Conservation (phyloP, 1,140 invertebrate species). For the Philaenus spumarius region DNA sequence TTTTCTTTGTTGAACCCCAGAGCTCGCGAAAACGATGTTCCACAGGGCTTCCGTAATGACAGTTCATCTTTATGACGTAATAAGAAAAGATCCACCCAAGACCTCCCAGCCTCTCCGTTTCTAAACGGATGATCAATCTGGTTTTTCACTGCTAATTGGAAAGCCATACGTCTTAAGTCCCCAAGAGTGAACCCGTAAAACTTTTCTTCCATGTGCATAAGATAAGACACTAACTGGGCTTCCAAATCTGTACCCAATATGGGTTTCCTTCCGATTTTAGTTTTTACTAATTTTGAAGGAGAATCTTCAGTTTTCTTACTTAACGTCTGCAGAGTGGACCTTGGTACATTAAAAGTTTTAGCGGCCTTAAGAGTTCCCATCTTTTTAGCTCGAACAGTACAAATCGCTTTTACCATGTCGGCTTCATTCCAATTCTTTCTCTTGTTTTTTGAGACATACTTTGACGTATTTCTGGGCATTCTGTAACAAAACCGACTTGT, state of each 20-base stretch:
- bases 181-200: neutral
- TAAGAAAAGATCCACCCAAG: constrained; percentile 19
- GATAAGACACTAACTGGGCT: neutral
- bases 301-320: too few relatives aligned
- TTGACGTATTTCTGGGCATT: too few relatives aligned
- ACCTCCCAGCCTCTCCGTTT: constrained; percentile 25
- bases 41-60: constrained; percentile 18
- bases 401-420: too few relatives aligned
- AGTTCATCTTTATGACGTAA: constrained; percentile 11
- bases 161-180: neutral
- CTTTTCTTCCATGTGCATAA: neutral
- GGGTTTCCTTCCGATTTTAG: too few relatives aligned
- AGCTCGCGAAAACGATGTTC: constrained; percentile 31
- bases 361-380: too few relatives aligned
- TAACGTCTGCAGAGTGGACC: too few relatives aligned
- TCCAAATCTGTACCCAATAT: neutral
- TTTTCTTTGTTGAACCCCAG: constrained; percentile 33
- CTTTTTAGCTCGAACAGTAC: too few relatives aligned
- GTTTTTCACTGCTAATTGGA: neutral
- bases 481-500: too few relatives aligned
- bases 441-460: too few relatives aligned
- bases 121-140: neutral
- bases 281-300: too few relatives aligned
- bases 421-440: too few relatives aligned
- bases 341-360: too few relatives aligned